phyloP scores from a whole-genome alignment of 1,140 invertebrate genomes.

The Myzus persicae region DNA sequence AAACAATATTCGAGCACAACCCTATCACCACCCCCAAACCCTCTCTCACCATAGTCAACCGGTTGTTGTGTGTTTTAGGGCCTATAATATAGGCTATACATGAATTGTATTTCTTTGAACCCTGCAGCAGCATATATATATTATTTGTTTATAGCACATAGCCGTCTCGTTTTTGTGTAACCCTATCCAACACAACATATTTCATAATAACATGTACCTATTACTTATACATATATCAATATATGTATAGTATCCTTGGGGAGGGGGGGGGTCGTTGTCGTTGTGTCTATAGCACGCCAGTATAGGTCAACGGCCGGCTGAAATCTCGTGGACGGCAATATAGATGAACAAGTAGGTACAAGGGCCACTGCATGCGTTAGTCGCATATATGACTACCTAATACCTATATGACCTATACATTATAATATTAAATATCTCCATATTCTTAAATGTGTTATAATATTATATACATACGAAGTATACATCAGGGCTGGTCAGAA shows the following conservation, averaged over 20 bases:
- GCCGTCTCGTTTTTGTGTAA: conserved; percentile 6
- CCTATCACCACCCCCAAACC: background rate
- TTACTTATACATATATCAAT: background rate
- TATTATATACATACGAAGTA: background rate
- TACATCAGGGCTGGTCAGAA: background rate
- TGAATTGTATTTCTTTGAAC: background rate
- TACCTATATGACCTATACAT: too few relatives aligned
- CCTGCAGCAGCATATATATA: background rate
- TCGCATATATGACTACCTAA: background rate
- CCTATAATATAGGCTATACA: background rate
- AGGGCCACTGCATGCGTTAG: background rate
- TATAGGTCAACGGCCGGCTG: conserved; percentile 24
- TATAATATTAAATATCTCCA: background rate
- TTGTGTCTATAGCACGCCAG: background rate
- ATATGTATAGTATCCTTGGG: background rate
- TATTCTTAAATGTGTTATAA: background rate
- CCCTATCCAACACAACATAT: conserved; percentile 14
- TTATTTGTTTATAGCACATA: background rate
- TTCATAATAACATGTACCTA: background rate
- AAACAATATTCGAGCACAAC: conserved; percentile 1
- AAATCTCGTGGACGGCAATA: conserved; percentile 9
- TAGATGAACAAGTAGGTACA: background rate
- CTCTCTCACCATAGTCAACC: background rate
- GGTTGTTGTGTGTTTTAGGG: background rate
- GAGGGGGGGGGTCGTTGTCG: background rate